Evolutionary conservation across 2,888 invertebrate genomes (phyloP).

Genomic region (Erebia epiphron): DNA sequence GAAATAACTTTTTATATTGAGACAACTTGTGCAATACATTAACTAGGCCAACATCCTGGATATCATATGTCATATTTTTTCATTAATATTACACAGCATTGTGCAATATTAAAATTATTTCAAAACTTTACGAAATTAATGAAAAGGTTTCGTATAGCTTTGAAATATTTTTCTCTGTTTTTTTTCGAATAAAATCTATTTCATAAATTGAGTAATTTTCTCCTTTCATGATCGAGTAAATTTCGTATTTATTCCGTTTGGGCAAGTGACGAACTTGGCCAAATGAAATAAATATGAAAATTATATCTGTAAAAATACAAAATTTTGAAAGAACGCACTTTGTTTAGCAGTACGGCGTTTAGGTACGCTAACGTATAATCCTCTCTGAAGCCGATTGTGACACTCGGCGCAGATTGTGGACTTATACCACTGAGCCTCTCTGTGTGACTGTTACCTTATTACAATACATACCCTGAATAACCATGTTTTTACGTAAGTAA

Average conservation of each 20-base stretch:
- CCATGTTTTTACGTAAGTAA: no score
- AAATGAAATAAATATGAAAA: no score
- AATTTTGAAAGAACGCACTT: not conserved
- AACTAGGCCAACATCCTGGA: no score
- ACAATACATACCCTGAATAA: not conserved
- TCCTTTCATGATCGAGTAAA: no score
- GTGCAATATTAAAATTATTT: conserved; percentile 16
- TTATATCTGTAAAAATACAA: not conserved
- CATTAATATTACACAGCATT: conserved; percentile 18
- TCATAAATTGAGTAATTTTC: no score
- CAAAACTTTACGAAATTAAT: not conserved
- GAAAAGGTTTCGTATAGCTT: not conserved
- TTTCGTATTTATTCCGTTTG: no score
- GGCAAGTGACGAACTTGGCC: no score
- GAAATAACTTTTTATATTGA: not conserved
- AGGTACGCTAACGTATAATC: conserved; percentile 10
- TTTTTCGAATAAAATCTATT: no score
- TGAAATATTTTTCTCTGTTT: not conserved
- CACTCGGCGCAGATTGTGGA: conserved; percentile 18
- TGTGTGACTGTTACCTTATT: not conserved
- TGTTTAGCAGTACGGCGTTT: not conserved
- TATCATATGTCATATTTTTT: not conserved
- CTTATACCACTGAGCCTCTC: conserved; percentile 17
- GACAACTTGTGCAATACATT: not conserved
- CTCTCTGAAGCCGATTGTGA: conserved; percentile 22